A percentile compares a stretch with the other conserved stretches of the same genome.
phyloP scores from a whole-genome alignment of 2,888 invertebrate species.

The Aricia artaxerxes region DNA sequence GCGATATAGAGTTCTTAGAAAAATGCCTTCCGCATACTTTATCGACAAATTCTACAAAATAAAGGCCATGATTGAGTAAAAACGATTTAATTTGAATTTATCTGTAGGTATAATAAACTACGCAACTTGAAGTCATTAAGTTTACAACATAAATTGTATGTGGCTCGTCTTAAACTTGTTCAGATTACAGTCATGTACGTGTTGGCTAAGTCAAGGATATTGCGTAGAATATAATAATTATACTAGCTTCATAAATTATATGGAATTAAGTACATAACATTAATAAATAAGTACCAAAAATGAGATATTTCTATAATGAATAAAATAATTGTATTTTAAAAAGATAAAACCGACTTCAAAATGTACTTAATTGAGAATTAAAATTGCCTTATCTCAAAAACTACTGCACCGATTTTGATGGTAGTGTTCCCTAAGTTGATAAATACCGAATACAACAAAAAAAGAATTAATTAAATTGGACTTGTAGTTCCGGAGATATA shows the following conservation, averaged over 20 bases:
- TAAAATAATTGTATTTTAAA: no score
- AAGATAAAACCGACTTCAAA: no score
- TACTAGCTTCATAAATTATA: neutral
- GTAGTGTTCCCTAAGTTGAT: no score
- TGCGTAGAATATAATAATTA: neutral
- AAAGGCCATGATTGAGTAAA: neutral
- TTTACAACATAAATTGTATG: constrained; percentile 7
- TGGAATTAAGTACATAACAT: no score
- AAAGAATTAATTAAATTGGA: no score
- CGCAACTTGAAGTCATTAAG: constrained; percentile 17
- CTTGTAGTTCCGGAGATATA: no score
- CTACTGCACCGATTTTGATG: no score
- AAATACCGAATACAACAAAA: no score
- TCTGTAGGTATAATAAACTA: neutral
- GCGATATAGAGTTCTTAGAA: neutral
- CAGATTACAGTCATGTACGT: neutral
- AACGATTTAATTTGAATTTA: constrained; percentile 14
- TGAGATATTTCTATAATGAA: no score
- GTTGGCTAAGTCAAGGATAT: constrained; percentile 2
- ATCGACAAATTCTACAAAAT: neutral
- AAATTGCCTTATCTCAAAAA: no score
- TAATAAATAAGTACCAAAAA: no score
- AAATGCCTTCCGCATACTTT: neutral
- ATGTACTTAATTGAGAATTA: no score
- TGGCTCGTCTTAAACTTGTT: constrained; percentile 3